A percentile compares a stretch with the other conserved stretches of the same genome.
Conservation (phyloP, 1,140 invertebrate species). For the Neuroterus valhalla region DNA sequence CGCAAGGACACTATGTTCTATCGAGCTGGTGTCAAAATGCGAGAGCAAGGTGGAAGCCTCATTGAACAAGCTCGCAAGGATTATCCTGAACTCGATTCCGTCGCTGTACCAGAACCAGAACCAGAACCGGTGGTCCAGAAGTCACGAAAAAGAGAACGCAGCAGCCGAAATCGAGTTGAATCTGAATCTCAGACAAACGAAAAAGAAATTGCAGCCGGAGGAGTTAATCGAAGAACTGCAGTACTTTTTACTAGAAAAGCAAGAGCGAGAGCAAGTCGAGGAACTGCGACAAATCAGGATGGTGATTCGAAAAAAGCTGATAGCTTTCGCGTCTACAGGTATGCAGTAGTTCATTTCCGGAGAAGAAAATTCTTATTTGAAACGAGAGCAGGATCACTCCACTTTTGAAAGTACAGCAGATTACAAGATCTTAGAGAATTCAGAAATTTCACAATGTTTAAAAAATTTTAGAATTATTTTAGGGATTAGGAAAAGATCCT, state of each 20-base stretch:
- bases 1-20: slow-evolving; percentile 93
- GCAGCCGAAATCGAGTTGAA: slow-evolving; percentile 63
- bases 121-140: slow-evolving; percentile 48
- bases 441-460: too few relatives aligned
- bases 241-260: slow-evolving; percentile 88
- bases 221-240: slow-evolving; percentile 87
- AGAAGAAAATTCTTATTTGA: too few relatives aligned
- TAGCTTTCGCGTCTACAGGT: slow-evolving; percentile 78
- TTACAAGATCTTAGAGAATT: too few relatives aligned
- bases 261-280: slow-evolving; percentile 74
- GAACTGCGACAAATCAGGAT: slow-evolving; percentile 57
- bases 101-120: slow-evolving; percentile 40
- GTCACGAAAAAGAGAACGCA: slow-evolving; percentile 65
- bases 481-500: too few relatives aligned
- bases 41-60: slow-evolving; percentile 87
- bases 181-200: slow-evolving; percentile 60
- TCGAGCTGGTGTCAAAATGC: slow-evolving; percentile 89
- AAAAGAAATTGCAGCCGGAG: slow-evolving; percentile 65
- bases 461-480: too few relatives aligned
- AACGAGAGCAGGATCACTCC: too few relatives aligned
- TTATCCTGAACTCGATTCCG: slow-evolving; percentile 78
- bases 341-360: not conserved
- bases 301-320: slow-evolving; percentile 72
- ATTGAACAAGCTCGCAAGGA: slow-evolving; percentile 85
- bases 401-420: too few relatives aligned